Evolutionary conservation across 2,797 vertebrate genomes (phyloP), one percentile per base, ranked within the genome.

Genomic region (Tinamus major): DNA sequence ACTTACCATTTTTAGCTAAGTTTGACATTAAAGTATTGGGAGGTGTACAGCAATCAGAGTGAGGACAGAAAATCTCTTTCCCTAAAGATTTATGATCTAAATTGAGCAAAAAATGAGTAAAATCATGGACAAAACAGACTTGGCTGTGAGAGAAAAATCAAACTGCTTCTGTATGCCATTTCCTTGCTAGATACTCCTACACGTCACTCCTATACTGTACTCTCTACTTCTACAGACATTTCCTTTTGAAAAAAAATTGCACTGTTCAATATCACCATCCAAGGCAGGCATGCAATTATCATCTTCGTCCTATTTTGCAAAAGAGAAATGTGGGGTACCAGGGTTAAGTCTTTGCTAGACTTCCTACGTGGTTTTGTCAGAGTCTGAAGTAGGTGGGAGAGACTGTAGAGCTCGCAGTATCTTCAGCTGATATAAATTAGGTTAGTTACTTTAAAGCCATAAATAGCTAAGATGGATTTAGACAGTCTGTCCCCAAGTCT

Each of bases 401-500:
- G 31, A 18, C 42, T 74, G 17, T 15, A 79, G 87, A 63, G 44
- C 4, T 5, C 31, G 72, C 26, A 23, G 48, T 48, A 49, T 59
- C 64, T 49, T 55, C 48, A 88, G 33, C 41, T 75, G 62, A 44
- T 64, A 5, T 44, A 82, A 88, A 79, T 82, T 64, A 61, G 20
- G 27, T 82, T 84, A 82, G 67, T 70, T 77, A 74, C 48, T 88
- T 44, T 62, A 24, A 84, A 91, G 64, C 61, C 68, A 82, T 79
- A 79, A 92, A 76, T 78, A 92, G 44, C 64, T 77, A 41, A 74
- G 51, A 77, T 64, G 13, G 81, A 77, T 84, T 81, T 56, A 90
- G 63, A 58, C 10, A 70, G 77, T 75, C 35, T 94, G 13, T 35
- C 71, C 61, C 53, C 58, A 87, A 1, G 21, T 71, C 53, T 92